Conservation (phyloP, 2,797 vertebrate species). For the Anguilla pacifica region DNA sequence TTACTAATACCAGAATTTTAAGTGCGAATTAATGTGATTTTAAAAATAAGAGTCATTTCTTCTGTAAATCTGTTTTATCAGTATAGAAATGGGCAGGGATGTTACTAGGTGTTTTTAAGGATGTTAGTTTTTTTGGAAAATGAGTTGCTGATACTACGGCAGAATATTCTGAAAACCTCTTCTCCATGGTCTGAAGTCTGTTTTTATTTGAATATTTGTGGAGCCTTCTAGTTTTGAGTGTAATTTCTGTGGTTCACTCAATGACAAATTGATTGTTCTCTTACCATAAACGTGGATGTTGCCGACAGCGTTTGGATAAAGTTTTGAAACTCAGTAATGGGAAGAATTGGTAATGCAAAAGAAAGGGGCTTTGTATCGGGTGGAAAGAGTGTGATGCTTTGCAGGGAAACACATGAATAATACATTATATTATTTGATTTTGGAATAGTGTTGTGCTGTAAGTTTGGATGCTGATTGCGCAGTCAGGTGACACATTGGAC, state of each 20-base stretch:
- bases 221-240: conserved; percentile 21
- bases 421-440: conserved; percentile 10
- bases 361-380: not conserved
- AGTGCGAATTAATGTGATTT: not conserved
- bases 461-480: conserved; percentile 7
- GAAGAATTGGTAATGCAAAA: conserved; percentile 18
- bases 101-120: conserved; percentile 50
- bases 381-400: not conserved
- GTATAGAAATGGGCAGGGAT: conserved; percentile 55
- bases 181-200: conserved; percentile 6
- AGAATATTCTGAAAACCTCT: not conserved
- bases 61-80: conserved; percentile 23
- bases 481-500: conserved; percentile 12
- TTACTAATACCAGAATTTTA: conserved; percentile 35
- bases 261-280: not conserved
- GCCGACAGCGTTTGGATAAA: conserved; percentile 10
- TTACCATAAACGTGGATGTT: conserved; percentile 19
- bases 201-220: conserved; percentile 4
- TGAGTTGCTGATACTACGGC: not conserved
- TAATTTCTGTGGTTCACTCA: not conserved
- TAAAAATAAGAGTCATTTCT: not conserved
- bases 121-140: conserved; percentile 29
- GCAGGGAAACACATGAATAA: conserved; percentile 9
- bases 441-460: not conserved
- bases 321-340: conserved; percentile 20